Percentiles rank a stretch among this genome's conserved stretches.
Conservation (phyloP, 2,113 vertebrate species). For the Rutilus rutilus region DNA sequence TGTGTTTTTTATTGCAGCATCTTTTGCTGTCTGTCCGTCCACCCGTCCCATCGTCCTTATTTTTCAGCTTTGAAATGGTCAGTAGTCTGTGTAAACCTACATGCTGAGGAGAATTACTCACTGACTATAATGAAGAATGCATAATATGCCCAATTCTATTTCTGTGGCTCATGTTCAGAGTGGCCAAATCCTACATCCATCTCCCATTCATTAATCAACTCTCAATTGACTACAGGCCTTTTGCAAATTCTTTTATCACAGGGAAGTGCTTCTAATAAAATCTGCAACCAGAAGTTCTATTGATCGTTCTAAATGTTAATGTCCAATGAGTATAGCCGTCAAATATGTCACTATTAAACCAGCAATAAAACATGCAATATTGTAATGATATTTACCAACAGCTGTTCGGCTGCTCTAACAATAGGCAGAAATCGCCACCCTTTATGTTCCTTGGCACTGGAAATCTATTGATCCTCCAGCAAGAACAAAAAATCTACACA, state of each 20-base stretch:
- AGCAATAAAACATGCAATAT: conserved; percentile 73
- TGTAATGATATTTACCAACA: conserved; percentile 80
- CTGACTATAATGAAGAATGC: conserved; percentile 38
- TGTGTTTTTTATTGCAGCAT: not conserved
- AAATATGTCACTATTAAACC: conserved; percentile 75
- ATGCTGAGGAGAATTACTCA: not conserved
- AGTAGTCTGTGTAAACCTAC: not conserved
- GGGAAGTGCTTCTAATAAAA: conserved; percentile 69
- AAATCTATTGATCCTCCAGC: conserved; percentile 70
- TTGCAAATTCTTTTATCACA: conserved; percentile 59
- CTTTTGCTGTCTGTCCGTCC: conserved; percentile 23
- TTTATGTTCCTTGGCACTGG: conserved; percentile 62
- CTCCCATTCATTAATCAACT: conserved; percentile 53
- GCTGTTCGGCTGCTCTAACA: conserved; percentile 69
- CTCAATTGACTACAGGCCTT: conserved; percentile 59
- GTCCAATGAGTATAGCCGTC: conserved; percentile 69
- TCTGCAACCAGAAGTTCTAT: conserved; percentile 70
- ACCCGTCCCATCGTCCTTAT: not conserved
- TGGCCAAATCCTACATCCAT: conserved; percentile 39
- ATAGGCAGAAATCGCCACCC: conserved; percentile 46
- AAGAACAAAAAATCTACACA: conserved; percentile 43
- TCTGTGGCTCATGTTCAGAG: conserved; percentile 46
- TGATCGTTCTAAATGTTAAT: conserved; percentile 79
- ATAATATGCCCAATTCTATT: conserved; percentile 38
- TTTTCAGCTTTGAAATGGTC: conserved; percentile 16